Evolutionary conservation across 2,797 vertebrate genomes (phyloP), one percentile per base, ranked within the genome.

Genomic region (Leptatherina wallacei): DNA sequence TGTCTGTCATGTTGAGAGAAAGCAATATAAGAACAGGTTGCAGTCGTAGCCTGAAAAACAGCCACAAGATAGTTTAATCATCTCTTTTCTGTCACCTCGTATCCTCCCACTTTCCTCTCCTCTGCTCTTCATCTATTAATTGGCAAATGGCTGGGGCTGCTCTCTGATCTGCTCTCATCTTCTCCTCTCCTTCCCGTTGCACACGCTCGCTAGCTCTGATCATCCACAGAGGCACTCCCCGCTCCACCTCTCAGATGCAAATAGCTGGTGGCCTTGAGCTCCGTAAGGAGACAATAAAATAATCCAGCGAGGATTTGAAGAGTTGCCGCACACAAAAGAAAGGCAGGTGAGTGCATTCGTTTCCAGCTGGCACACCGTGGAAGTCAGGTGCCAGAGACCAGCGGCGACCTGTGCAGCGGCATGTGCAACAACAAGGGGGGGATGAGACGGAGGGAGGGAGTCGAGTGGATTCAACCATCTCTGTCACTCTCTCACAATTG

Each of bases 271-370:
- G 84, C 84, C 79, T 81, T 84, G 77, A 63, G 60, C 78, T 73
- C 27, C 4, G 55, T 14, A 16, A 69, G 62, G 55, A 87, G 71
- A 86, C 77, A 88, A 86, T 84, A 81, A 84, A 35, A 75, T 74
- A 75, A 86, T 83, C 80, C 71, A 20, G 66, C 20, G 83, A 85
- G 81, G 79, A 80, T 81, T 79, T 84, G 71, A 80, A 85, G 81
- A 32, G 0, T 35, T 62, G 80, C 63, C 42, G 42, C 66, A 73
- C 47, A 84, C 78, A 90, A 87, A 88, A 32, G 67, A 47, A 78
- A 30, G 75, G 71, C 84, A 87, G 85, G 81, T 88, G 85, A 79
- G 83, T 72, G 77, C 55, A 73, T 85, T 90, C 82, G 76, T 82
- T 83, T 88, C 88, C 78, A 77, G 85, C 73, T 82, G 83, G 80